phyloP scores from a whole-genome alignment of 1,140 invertebrate genomes.

The Chrysomallon squamiferum region DNA sequence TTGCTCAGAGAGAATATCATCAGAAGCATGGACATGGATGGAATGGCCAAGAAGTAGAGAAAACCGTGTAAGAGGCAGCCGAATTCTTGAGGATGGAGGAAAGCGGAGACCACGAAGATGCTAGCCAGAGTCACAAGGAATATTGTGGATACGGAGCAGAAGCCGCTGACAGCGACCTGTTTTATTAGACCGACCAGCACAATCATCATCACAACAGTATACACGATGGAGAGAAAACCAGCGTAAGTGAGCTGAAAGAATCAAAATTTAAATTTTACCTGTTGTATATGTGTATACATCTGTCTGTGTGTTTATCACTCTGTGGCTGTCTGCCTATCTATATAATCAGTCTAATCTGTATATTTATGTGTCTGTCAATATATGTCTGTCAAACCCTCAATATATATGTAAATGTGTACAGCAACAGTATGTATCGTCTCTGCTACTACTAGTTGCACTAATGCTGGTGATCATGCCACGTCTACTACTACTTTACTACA shows the following conservation, averaged over 20 bases:
- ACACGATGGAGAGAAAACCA: conserved; percentile 39
- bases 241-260: conserved; percentile 37
- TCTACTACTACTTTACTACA: too few species aligned
- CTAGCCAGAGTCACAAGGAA: conserved; percentile 40
- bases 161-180: conserved; percentile 32
- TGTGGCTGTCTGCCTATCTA: too few species aligned
- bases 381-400: too few species aligned
- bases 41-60: conserved; percentile 88
- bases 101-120: conserved; percentile 71
- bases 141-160: conserved; percentile 44
- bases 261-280: too few species aligned
- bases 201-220: conserved; percentile 49
- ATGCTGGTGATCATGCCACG: too few species aligned
- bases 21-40: conserved; percentile 90
- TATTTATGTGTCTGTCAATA: too few species aligned
- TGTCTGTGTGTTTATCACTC: too few species aligned
- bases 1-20: conserved; percentile 91
- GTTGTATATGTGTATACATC: too few species aligned
- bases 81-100: conserved; percentile 76
- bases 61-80: conserved; percentile 1
- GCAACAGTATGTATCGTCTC: too few species aligned
- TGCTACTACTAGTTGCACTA: too few species aligned
- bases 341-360: too few species aligned
- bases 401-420: too few species aligned
- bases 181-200: conserved; percentile 46